These are phyloP conservation scores for Scartelaos histophorus DNA, from an alignment of 2,113 vertebrate genomes.

Conservation along the genomic window DNA sequence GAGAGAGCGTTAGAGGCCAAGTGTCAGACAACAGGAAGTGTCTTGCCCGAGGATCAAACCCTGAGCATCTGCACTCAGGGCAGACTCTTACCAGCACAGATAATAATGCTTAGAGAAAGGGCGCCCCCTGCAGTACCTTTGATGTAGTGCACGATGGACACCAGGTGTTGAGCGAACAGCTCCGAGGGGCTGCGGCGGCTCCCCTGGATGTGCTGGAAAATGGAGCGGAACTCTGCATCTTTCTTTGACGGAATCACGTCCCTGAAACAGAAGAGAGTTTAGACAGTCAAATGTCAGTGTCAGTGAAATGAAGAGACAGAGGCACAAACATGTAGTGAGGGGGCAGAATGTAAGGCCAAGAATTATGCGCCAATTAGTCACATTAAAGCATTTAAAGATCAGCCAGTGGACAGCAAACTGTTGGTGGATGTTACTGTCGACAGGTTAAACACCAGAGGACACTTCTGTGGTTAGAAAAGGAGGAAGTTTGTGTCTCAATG, in stretches of 20 bases:
- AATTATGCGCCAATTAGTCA: too few species aligned
- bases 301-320: conserved; percentile 65
- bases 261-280: conserved; percentile 85
- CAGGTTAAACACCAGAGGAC: too few species aligned
- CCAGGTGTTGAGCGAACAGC: conserved; percentile 95
- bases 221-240: conserved; percentile 92
- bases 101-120: neutral
- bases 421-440: too few species aligned
- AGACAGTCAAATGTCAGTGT: conserved; percentile 84
- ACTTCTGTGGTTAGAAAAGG: too few species aligned
- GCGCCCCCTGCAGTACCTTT: conserved; percentile 81
- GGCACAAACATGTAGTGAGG: too few species aligned
- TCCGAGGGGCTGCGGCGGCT: conserved; percentile 90
- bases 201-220: conserved; percentile 95
- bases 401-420: too few species aligned
- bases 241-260: conserved; percentile 90
- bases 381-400: too few species aligned
- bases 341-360: too few species aligned
- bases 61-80: too few species aligned
- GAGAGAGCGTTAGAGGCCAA: too few species aligned
- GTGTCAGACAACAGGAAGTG: neutral
- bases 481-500: too few species aligned
- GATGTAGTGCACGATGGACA: conserved; percentile 96
- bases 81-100: neutral
- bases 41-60: too few species aligned